Base-by-base conservation (phyloP, 2,797 vertebrate species). In the Hylomyscus alleni region DNA sequence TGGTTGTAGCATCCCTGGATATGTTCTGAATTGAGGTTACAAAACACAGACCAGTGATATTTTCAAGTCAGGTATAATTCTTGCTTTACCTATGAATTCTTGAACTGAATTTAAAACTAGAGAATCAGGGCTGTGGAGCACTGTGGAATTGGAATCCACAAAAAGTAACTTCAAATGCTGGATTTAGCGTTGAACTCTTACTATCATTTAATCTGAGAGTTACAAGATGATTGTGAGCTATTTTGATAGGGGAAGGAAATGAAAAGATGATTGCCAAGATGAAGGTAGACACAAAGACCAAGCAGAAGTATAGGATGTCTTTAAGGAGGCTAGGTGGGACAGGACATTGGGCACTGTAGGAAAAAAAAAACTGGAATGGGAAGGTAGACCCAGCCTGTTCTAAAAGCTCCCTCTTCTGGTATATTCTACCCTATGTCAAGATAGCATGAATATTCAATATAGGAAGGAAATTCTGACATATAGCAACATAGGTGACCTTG, bases 21-120 rank as follows among this genome's bases (percentile, higher is more conserved):
- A n/a, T 22, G 50, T 88, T 93, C 84, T 93, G 78, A 93, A 26
- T 40, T 76, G 3, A 95, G 58, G 56, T 86, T 60, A 40, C 20
- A 90, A 95, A 94, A 37, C 31, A 96, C 29, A 84, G 44, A 69
- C 17, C 26, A 84, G 13, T 82, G 52, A 60, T 58, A 88, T 93
- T 94, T 95, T 95, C 80, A 94, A 95, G 76, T 81, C 34, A 77
- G 37, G 24, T 92, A 31, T 26, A 89, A 56, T 80, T 76, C 24
- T 89, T 58, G 54, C 65, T 86, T 77, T 78, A 72, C 26, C 24
- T 54, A 40, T 22, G 80, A 95, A 90, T 89, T 95, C 65, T 37
- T 92, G 47, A 88, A 67, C n/a, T 56, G 47, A 52, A 56, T 17
- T 40, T 90, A 87, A 96, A 93, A 90, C 40, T 75, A 91, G 0